phyloP scores from a whole-genome alignment of 2,113 vertebrate species.

The Ceyx melanurus region DNA sequence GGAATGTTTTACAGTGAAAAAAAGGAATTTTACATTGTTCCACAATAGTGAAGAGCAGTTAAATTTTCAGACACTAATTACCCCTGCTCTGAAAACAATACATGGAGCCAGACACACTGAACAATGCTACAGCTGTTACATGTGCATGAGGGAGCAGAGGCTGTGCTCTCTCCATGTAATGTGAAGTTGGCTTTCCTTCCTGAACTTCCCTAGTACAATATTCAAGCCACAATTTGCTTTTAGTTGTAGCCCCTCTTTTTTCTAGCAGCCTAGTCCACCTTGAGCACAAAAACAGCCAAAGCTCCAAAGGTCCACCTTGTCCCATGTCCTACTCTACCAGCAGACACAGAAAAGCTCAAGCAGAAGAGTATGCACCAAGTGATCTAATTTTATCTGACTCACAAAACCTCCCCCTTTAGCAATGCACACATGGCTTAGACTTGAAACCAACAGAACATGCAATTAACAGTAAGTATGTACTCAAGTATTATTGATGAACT shows the following conservation, averaged over 20 bases:
- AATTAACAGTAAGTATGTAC: not conserved
- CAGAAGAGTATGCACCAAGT: not conserved
- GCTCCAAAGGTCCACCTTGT: not conserved
- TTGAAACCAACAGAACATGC: not conserved
- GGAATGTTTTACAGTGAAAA: slow-evolving; percentile 27
- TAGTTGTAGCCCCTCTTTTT: not conserved
- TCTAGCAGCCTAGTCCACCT: not conserved
- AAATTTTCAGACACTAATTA: slow-evolving; percentile 56
- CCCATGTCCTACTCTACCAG: not conserved
- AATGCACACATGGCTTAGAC: not conserved
- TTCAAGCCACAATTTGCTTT: not conserved
- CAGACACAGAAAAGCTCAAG: not conserved
- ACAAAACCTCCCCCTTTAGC: not conserved
- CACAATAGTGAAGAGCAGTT: not conserved
- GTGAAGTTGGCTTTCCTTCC: not conserved
- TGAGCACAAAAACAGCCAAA: not conserved
- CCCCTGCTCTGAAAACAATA: slow-evolving; percentile 16
- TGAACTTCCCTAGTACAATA: not conserved
- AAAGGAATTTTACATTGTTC: slow-evolving; percentile 26
- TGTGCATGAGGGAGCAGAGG: not conserved
- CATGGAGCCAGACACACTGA: not conserved
- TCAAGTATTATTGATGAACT: not conserved
- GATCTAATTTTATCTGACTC: not conserved
- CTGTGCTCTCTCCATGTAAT: not conserved
- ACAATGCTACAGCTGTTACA: slow-evolving; percentile 29